Base-by-base conservation (phyloP, 92 coral and sea anemone species). In the Diadumene lineata region DNA sequence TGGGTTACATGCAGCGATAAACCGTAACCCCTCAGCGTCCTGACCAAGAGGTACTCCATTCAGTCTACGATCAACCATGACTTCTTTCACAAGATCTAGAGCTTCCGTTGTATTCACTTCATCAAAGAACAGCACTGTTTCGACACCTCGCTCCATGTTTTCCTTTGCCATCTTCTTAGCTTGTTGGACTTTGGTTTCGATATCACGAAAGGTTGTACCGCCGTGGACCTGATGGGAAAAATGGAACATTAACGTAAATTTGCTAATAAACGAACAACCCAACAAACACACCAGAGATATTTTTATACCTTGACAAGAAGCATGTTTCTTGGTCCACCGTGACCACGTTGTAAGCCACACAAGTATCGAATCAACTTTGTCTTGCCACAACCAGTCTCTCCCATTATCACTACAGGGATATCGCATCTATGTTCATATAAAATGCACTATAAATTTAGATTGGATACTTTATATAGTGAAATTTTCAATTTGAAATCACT, bases 31-130 rank as follows among this genome's bases (percentile, higher is more conserved):
- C 38, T 77, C 72, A 21, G 56, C 80, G 11, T 75, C 89, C 34
- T 27, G 70, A 31, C 87, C 84, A 73, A 91, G 70, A 21, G 75
- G 81, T 18, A 80, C 77, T 34, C 97, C 97, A 48, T 82, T 67
- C 43, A 91, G 55, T 46, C 92, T 70, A 19, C 90, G 74, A 73
- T 91, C 97, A 32, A 91, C 97, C 97, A 91, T 91, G 38, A 90
- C 80, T 66, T 90, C 96, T 73, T 90, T 90, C 61, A 90, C 87
- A 69, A 90, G 81, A 66, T 77, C 91, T 25, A 91, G 78, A 11
- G 97, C 97, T 33, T 91, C 97, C 18, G 97, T 91, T 8, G 97
- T 91, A 78, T 91, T 91, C 18, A 92, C 96, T 51, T 90, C 96
- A 61, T 90, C 92, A 83, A 90, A 90, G 64, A 90, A 90, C 78